Percentiles rank a stretch among this genome's conserved stretches.
phyloP scores from a whole-genome alignment of 2,797 vertebrate species.

The Cuculus canorus region DNA sequence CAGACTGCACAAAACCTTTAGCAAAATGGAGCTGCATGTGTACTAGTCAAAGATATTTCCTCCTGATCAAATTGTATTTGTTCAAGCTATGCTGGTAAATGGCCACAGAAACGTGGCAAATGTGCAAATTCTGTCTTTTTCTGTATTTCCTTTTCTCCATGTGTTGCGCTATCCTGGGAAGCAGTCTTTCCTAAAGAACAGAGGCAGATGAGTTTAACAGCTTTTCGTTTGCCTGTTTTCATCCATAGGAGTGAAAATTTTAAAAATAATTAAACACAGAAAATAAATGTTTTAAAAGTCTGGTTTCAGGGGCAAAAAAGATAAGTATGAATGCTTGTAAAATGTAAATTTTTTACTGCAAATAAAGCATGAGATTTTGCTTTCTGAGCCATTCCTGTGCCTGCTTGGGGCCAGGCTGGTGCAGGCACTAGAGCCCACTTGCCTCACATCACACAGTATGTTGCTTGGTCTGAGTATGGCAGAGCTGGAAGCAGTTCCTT shows the following conservation, averaged over 20 bases:
- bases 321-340: neutral
- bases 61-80: accelerated
- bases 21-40: neutral
- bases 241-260: neutral
- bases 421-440: accelerated
- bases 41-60: neutral
- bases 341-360: neutral
- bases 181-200: neutral
- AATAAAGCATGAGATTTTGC: neutral
- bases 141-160: neutral
- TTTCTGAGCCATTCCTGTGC: neutral
- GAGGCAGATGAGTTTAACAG: neutral
- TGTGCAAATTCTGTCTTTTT: accelerated
- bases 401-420: accelerated
- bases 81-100: neutral
- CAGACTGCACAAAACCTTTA: neutral
- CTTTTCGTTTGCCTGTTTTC: neutral
- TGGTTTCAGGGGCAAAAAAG: accelerated
- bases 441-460: accelerated
- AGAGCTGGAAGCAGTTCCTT: neutral
- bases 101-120: neutral
- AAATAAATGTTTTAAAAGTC: neutral
- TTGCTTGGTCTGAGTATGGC: accelerated
- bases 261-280: neutral
- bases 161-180: neutral